Evolutionary conservation across 2,888 invertebrate species (phyloP).

Genomic region (Rhagium mordax): DNA sequence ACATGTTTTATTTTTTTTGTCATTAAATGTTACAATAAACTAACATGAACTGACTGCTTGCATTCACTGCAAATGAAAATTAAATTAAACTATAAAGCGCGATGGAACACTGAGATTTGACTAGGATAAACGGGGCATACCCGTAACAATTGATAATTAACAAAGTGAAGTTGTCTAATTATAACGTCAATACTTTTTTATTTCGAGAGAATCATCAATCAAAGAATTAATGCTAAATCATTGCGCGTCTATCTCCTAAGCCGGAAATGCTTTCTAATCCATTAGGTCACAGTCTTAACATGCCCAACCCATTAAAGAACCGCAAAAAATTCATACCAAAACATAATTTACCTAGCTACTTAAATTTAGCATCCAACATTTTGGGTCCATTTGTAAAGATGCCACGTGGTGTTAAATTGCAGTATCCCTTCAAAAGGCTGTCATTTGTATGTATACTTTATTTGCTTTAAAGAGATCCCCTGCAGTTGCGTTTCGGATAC

Average conservation of each 20-base stretch:
- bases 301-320: conserved; percentile 11
- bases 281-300: conserved; percentile 20
- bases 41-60: background rate
- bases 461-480: conserved; percentile 51
- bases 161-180: conserved; percentile 12
- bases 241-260: background rate
- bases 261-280: conserved; percentile 20
- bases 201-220: conserved; percentile 20
- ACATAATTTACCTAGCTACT: conserved; percentile 39
- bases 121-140: background rate
- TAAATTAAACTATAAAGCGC: background rate
- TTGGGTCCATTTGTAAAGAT: conserved; percentile 28
- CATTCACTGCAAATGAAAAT: background rate
- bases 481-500: conserved; percentile 39
- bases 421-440: conserved; percentile 40
- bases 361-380: conserved; percentile 28
- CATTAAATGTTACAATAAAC: background rate
- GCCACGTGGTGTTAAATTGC: conserved; percentile 40
- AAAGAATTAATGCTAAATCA: conserved; percentile 19
- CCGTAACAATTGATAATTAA: background rate
- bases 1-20: too few species aligned
- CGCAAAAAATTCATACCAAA: conserved; percentile 33
- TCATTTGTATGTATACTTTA: conserved; percentile 53
- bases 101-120: background rate
- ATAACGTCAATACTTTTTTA: background rate